Evolutionary conservation across 2,888 invertebrate species (phyloP), one percentile per base, ranked within the genome.

Genomic region (Mimumesa dahlbomi): DNA sequence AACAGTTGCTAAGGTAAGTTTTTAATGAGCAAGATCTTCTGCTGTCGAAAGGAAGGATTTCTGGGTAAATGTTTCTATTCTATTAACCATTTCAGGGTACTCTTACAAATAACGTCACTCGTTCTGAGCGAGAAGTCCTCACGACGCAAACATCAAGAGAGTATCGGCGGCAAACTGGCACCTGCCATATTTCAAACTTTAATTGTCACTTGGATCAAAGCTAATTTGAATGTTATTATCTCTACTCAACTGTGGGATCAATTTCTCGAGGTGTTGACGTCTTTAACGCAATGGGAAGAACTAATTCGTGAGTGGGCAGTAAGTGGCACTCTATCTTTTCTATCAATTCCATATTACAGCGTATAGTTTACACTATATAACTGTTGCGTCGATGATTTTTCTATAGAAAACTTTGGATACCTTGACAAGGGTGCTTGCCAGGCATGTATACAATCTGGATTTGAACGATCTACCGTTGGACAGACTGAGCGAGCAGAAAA

Each of bases 171-270:
- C 25, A 95, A 95, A 85, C 90, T 97, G 70, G 96, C 96, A 3
- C 95, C 95, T 18, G 96, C 96, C 0, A 93, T 96, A 77, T 95
- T 96, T 84, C 95, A 98, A 92, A 98, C 98, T 0, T 91, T 98
- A 49, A 97, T 98, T 78, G 98, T 98, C 73, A 98, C 98, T 2
- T 98, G 98, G 98, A 98, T 98, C 81, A 97, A 98, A 85, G 98
- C 98, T 0, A 98, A 98, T 90, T 92, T 98, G 80, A 97, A 98
- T 89, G 98, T 98, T 4, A 93, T 95, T 2, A 96, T 98, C 66
- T 94, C 95, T 61, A 92, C 94, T 4, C 95, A 96, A 83, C 90
- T 98, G 43, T 99, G 98, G 98, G 97, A 98, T 90, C 94, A 96
- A 87, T 97, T 98, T 88, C 93, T 98, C 85, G 93, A 93, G 68